Base-by-base conservation (phyloP, 2,797 vertebrate species). In the Ctenosaura bakeri region DNA sequence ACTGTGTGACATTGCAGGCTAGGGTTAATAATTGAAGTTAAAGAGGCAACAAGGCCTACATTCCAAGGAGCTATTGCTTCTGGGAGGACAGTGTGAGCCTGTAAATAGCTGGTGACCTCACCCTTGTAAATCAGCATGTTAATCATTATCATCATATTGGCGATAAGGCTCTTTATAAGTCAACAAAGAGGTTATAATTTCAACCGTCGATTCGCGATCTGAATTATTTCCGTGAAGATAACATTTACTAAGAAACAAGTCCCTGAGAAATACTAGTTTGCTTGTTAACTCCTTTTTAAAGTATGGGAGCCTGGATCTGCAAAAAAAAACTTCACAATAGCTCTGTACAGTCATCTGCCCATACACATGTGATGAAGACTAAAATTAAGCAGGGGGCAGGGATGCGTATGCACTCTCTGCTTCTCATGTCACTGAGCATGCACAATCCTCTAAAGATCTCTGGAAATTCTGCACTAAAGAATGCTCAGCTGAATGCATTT, bases 81-180 rank as follows among this genome's bases (percentile, higher is more conserved):
- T 66, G 8, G 90, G 56, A 86, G 94, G 90, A 95, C 88, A 93
- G 93, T 42, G 79, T 91, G 83, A 89, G 92, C 88, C 83, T 92
- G 91, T 89, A 92, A 93, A 93, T 86, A 94, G 90, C 94, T 96
- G 95, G 90, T 93, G 89, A 95, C 88, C 74, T 89, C 91, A 89
- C 94, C 92, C 94, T 96, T 94, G 86, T 95, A 96, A 95, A 94
- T 91, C 93, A 93, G 89, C 81, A 95, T 93, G 94, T 96, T 96
- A 96, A 96, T 96, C 95, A 97, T 96, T 96, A 97, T 93, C 22
- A 2, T 92, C 91, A 86, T 0, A 90, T 78, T 88, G 64, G 83
- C 0, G 90, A 95, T 92, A 97, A 94, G 89, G 91, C 79, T 95
- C 90, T 95, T 95, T 95, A 95, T 92, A 94, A 94, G 95, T 84